Evolutionary conservation across 2,113 vertebrate genomes (phyloP).

Genomic region (Embiotoca jacksoni): DNA sequence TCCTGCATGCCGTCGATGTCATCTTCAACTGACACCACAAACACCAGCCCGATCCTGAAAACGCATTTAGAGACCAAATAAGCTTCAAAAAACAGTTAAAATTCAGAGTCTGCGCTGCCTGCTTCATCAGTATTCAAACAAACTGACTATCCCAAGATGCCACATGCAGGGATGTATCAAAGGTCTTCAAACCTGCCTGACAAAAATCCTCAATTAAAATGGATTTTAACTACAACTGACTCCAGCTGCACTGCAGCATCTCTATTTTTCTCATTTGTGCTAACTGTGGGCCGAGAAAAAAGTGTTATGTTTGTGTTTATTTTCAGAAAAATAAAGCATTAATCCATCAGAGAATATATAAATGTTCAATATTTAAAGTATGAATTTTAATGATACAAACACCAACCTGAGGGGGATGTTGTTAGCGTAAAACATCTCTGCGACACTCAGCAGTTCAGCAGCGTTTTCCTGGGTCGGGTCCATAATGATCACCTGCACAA

Average conservation of each 20-base stretch:
- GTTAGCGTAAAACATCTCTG: conserved; percentile 98
- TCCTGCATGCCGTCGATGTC: conserved; percentile 94
- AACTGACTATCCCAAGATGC: conserved; percentile 32
- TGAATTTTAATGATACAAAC: conserved; percentile 33
- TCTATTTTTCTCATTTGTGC: neutral
- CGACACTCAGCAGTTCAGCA: conserved; percentile 90
- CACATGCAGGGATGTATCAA: conserved; percentile 40
- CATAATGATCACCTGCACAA: conserved; percentile 91
- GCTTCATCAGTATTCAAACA: conserved; percentile 64
- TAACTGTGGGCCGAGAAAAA: conserved; percentile 6
- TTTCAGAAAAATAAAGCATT: neutral
- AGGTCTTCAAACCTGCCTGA: conserved; percentile 49
- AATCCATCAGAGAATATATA: neutral
- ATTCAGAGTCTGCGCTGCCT: conserved; percentile 31
- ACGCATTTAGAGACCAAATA: neutral
- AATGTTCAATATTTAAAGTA: neutral
- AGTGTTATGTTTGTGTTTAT: neutral
- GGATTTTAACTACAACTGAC: conserved; percentile 27
- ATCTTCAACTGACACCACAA: conserved; percentile 92
- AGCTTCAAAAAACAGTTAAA: conserved; percentile 23
- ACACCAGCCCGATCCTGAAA: conserved; percentile 90
- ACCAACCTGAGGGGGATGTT: conserved; percentile 93
- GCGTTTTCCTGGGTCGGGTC: conserved; percentile 91
- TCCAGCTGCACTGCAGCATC: neutral
- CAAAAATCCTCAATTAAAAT: conserved; percentile 50